Percentiles rank a stretch among this genome's conserved stretches.
These are phyloP conservation scores for Schizaphis graminum DNA, from an alignment of 2,888 invertebrate genomes.

Conservation along the genomic window DNA sequence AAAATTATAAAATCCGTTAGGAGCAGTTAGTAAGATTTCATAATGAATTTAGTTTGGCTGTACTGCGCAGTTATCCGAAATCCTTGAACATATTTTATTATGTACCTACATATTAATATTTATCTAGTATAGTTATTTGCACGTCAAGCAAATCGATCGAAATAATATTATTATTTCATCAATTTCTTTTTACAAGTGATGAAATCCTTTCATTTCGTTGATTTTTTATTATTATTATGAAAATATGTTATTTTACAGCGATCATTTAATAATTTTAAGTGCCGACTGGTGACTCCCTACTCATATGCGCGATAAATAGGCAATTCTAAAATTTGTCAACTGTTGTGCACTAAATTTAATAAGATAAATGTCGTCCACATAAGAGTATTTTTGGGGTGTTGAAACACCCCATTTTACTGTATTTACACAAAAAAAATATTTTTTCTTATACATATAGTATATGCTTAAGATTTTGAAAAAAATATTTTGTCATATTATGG, in stretches of 20 bases:
- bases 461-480: neutral
- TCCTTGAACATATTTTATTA: constrained; percentile 37
- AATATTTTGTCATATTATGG: neutral
- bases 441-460: neutral
- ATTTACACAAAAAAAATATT: neutral
- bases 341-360: neutral
- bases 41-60: constrained; percentile 17
- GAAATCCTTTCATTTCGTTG: neutral
- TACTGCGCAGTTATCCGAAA: constrained; percentile 41
- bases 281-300: too few species aligned
- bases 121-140: neutral
- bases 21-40: neutral
- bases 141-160: neutral
- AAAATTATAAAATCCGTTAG: neutral
- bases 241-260: neutral
- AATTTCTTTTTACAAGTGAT: neutral
- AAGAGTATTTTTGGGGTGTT: neutral
- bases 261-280: neutral
- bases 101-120: neutral
- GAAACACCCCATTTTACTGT: neutral
- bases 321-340: neutral
- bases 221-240: neutral
- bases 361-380: neutral
- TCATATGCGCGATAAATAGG: too few species aligned
- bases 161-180: neutral